Conservation (phyloP, 2,113 vertebrate genomes). For the Tragelaphus strepsiceros region DNA sequence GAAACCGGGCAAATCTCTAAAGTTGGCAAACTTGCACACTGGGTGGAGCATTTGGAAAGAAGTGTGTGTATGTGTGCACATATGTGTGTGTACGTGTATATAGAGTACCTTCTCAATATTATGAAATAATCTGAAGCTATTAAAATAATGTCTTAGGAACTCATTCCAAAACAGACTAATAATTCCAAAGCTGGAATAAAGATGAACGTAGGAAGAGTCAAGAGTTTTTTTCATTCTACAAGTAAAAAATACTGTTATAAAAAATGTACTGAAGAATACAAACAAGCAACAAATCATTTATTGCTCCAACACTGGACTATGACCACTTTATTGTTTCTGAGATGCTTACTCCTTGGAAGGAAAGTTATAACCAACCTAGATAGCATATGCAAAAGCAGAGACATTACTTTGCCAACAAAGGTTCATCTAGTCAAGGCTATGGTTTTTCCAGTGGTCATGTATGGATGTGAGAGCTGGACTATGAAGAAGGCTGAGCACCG, state of each 20-base stretch:
- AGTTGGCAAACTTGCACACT: background rate
- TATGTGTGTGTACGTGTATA: fast-evolving
- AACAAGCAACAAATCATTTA: background rate
- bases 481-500: too few species aligned
- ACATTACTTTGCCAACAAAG: too few species aligned
- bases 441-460: too few species aligned
- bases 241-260: background rate
- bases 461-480: too few species aligned
- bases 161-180: background rate
- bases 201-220: background rate
- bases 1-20: background rate
- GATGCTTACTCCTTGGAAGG: too few species aligned
- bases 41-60: background rate
- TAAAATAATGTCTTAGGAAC: background rate
- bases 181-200: background rate
- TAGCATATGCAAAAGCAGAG: too few species aligned
- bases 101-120: background rate
- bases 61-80: background rate
- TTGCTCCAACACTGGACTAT: background rate
- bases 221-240: background rate
- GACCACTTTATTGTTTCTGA: background rate
- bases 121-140: background rate
- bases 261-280: background rate
- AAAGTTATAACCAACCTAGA: too few species aligned
- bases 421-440: too few species aligned